Conservation (phyloP, 2,888 invertebrate genomes). For the Capitulum mitella region DNA sequence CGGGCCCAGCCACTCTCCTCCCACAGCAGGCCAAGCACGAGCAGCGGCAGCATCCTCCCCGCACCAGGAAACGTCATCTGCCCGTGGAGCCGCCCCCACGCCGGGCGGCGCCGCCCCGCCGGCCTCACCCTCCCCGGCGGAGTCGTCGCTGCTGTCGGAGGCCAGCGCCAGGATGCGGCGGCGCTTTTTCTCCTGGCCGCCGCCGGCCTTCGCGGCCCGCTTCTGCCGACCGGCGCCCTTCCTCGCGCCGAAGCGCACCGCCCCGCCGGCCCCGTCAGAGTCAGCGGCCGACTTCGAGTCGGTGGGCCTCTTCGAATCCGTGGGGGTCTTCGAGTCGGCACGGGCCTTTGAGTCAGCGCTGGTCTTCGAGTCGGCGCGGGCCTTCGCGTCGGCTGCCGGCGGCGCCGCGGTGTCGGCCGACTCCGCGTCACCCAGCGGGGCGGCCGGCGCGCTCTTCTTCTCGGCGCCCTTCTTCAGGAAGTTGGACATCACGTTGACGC, state of each 20-base stretch:
- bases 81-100: too few species aligned
- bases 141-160: not conserved
- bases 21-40: not conserved
- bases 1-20: not conserved
- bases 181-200: not conserved
- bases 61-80: too few species aligned
- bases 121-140: not conserved
- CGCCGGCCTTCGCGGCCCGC: not conserved
- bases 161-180: constrained; percentile 9
- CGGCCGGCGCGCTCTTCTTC: too few species aligned
- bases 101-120: not conserved
- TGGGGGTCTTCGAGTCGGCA: too few species aligned
- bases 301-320: too few species aligned
- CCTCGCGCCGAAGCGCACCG: not conserved
- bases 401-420: not conserved
- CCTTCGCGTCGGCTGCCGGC: too few species aligned
- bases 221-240: not conserved
- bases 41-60: not conserved
- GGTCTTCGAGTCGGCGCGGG: too few species aligned
- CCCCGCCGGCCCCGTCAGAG: not conserved
- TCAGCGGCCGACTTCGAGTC: not conserved
- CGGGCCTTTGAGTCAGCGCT: too few species aligned
- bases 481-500: not conserved
- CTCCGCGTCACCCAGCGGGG: too few species aligned
- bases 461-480: constrained; percentile 10